These are phyloP conservation scores for Hippotragus niger DNA, from an alignment of 2,113 vertebrate species.

Conservation along the genomic window DNA sequence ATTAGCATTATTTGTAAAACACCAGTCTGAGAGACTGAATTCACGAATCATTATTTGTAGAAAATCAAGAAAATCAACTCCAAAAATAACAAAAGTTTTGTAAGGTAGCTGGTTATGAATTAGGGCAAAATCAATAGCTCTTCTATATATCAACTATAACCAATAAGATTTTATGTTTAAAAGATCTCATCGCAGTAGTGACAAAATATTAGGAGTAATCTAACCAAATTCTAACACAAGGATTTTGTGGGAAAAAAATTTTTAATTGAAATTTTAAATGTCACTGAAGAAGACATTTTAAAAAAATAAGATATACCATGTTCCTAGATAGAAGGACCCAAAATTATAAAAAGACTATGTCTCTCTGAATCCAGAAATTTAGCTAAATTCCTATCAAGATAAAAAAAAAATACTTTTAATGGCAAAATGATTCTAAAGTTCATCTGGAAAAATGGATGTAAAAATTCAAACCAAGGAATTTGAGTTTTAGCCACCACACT, in stretches of 20 bases:
- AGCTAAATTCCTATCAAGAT: background rate
- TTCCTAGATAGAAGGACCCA: background rate
- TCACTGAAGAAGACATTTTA: background rate
- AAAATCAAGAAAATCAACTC: background rate
- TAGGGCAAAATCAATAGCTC: background rate
- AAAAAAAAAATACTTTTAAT: background rate
- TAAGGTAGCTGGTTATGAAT: background rate
- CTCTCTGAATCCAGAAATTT: background rate
- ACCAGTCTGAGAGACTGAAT: background rate
- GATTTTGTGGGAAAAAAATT: background rate
- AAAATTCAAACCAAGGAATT: background rate
- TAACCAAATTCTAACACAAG: background rate
- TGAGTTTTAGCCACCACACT: background rate
- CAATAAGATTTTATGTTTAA: background rate
- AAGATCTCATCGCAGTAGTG: background rate
- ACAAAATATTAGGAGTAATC: background rate
- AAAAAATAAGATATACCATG: background rate
- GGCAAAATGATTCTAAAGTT: background rate
- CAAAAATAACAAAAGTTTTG: background rate
- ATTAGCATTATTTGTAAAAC: background rate
- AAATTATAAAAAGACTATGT: background rate
- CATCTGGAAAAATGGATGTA: background rate
- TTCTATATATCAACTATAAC: background rate
- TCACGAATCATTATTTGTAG: background rate
- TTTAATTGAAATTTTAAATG: accelerated